phyloP scores from a whole-genome alignment of 92 coral and sea anemone genomes.

The Scolanthus callimorphus region DNA sequence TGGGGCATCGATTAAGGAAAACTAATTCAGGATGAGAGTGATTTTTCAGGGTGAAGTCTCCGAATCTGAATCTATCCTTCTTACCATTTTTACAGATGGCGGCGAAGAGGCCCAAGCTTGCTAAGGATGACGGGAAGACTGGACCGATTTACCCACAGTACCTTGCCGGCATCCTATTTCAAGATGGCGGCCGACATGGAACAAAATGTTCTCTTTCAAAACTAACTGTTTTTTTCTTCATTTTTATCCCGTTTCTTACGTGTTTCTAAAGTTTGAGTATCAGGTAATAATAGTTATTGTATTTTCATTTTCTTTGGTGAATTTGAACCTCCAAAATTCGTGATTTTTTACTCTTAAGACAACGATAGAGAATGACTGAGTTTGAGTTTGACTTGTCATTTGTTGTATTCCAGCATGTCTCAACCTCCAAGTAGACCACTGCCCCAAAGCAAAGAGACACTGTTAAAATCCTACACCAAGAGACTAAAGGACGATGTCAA shows the following conservation, averaged over 20 bases:
- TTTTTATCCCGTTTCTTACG: background rate
- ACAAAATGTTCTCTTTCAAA: background rate
- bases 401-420: conserved; percentile 44
- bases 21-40: conserved; percentile 39
- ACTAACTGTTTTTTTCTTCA: no score
- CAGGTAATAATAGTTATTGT: background rate
- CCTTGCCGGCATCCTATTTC: conserved; percentile 4
- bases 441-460: conserved; percentile 95
- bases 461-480: conserved; percentile 92
- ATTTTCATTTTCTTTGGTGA: no score
- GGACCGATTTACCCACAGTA: conserved; percentile 45
- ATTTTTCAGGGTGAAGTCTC: conserved; percentile 27
- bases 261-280: background rate
- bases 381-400: background rate
- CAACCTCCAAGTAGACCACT: conserved; percentile 66
- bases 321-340: no score
- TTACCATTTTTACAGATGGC: conserved; percentile 85
- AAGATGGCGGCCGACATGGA: conserved; percentile 54
- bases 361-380: no score
- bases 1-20: background rate
- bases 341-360: no score
- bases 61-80: conserved; percentile 4
- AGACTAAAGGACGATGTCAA: conserved; percentile 94
- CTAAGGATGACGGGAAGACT: conserved; percentile 51
- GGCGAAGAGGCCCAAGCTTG: conserved; percentile 67